Base-by-base conservation (phyloP, 2,888 invertebrate genomes). In the Galerucella pusilla region DNA sequence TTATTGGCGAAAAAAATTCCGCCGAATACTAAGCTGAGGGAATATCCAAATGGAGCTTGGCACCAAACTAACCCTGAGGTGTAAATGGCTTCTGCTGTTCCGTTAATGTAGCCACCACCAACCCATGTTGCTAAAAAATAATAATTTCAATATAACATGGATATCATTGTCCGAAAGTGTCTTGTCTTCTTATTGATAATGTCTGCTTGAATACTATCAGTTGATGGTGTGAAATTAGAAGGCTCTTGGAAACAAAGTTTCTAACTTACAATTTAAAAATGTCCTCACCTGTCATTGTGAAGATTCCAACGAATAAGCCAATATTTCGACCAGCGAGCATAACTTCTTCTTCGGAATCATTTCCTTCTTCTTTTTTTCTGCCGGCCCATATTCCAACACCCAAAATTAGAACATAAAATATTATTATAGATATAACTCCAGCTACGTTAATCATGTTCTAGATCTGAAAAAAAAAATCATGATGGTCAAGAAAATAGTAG, bases 61-160 rank as follows among this genome's bases (percentile, higher is more conserved):
- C 98, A 98, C 97, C 98, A 98, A 61, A 98, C 93, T 85, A 99
- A 90, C 1, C 97, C 98, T 77, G 91, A 92, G 59, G 96, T 96
- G 89, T 96, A 98, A 84, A 99, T 96, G 65, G 96, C 96, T 89
- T 99, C 99, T 42, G 99, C 98, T 20, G 99, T 98, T 78, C 99
- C 99, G 88, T 99, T 99, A 88, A 99, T 99, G 90, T 99, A 99
- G 68, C 98, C 99, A 61, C 99, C 99, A 78, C 99, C 99, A 70
- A 99, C 99, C 99, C 99, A 99, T 16, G 99, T 99, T 65, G 99
- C 98, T 96, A 70, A 12, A 81, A 80, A 74, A 68, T 60, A 25
- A 6, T 7, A 52, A 52, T 14, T 12, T 0, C 2, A 3, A 14
- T n/a, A 6, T n/a, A 52, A n/a, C 5, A 52, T 3, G 0, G n/a